Evolutionary conservation across 2,797 vertebrate species (phyloP).

Genomic region (Lithobates pipiens): DNA sequence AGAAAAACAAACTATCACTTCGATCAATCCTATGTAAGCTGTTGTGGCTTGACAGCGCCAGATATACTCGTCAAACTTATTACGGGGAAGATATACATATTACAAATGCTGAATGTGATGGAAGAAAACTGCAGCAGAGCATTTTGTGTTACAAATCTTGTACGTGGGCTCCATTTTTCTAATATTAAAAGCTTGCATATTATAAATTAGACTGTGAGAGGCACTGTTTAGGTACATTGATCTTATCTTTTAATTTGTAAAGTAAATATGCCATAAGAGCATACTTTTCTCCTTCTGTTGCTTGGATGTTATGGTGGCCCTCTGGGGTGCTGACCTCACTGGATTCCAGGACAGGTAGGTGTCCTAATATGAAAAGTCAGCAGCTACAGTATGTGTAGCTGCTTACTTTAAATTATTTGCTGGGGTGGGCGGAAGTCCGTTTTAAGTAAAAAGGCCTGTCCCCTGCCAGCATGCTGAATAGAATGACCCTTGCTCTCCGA

Average conservation of each 20-base stretch:
- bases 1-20: conserved; percentile 41
- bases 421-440: too few relatives aligned
- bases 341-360: too few relatives aligned
- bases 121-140: background rate
- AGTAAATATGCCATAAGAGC: too few relatives aligned
- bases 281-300: too few relatives aligned
- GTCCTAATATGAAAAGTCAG: too few relatives aligned
- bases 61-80: conserved; percentile 21
- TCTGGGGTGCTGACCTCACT: too few relatives aligned
- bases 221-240: background rate
- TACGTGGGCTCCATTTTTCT: background rate
- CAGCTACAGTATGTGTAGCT: too few relatives aligned
- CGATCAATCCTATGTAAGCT: conserved; percentile 19
- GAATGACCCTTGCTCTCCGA: too few relatives aligned
- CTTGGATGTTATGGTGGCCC: too few relatives aligned
- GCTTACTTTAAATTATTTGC: too few relatives aligned
- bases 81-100: background rate
- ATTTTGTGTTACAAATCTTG: background rate
- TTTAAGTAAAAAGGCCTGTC: too few relatives aligned
- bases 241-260: background rate
- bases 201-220: background rate
- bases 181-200: background rate
- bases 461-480: too few relatives aligned
- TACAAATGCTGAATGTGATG: background rate
- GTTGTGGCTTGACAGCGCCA: background rate